Evolutionary conservation across 2,888 invertebrate genomes (phyloP).

Genomic region (Trichopria drosophilae): DNA sequence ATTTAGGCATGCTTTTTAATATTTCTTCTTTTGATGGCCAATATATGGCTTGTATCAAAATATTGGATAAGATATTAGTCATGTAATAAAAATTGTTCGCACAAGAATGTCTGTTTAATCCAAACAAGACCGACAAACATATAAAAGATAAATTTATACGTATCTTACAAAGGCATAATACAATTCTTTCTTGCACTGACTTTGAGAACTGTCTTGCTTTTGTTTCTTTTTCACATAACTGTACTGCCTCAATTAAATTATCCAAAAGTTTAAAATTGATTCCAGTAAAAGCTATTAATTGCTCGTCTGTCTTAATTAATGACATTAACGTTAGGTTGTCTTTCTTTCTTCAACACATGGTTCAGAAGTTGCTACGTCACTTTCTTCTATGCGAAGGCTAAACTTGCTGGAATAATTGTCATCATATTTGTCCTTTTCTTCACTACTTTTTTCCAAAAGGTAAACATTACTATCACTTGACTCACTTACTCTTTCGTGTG

Average conservation of each 20-base stretch:
- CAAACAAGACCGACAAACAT: constrained; percentile 3
- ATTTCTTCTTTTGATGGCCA: constrained; percentile 14
- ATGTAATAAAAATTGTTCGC: constrained; percentile 1
- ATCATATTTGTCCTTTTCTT: no score
- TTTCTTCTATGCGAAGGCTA: no score
- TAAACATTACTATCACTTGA: no score
- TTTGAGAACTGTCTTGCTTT: no score
- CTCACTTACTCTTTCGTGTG: no score
- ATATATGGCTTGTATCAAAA: constrained; percentile 5
- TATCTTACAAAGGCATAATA: constrained; percentile 8
- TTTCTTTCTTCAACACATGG: no score
- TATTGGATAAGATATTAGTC: not conserved
- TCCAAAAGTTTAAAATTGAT: not conserved
- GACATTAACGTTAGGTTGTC: constrained; percentile 14
- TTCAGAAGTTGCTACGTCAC: no score
- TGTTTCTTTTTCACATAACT: not conserved
- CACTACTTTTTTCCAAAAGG: no score
- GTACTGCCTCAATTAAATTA: not conserved
- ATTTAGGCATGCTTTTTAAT: constrained; percentile 13
- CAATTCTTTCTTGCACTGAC: constrained; percentile 2
- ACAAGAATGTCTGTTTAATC: not conserved
- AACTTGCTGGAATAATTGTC: no score
- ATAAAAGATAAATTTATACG: constrained; percentile 2
- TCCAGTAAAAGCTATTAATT: constrained; percentile 3
- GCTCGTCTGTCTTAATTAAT: constrained; percentile 9